phyloP scores from a whole-genome alignment of 2,888 invertebrate genomes.

The Acrobasis consociella region DNA sequence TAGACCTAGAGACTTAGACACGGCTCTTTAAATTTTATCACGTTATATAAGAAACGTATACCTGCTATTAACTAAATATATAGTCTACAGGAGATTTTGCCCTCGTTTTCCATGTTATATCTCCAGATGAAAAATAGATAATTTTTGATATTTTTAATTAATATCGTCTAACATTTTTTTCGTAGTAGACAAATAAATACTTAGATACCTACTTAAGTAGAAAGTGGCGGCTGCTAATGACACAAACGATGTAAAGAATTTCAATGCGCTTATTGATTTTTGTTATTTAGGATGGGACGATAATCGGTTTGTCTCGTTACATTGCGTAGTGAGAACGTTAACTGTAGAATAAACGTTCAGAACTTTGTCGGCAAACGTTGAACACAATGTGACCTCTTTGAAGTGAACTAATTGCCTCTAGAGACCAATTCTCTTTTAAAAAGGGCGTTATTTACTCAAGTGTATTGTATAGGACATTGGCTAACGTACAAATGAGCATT shows the following conservation, averaged over 20 bases:
- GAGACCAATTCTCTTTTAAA: conserved; percentile 48
- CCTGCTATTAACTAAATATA: too few relatives aligned
- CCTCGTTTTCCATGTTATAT: too few relatives aligned
- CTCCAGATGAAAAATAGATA: too few relatives aligned
- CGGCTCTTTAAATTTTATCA: too few relatives aligned
- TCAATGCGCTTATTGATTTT: conserved; percentile 54
- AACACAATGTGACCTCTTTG: conserved; percentile 49
- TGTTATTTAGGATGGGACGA: conserved; percentile 51
- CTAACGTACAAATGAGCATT: conserved; percentile 40
- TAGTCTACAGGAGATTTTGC: too few relatives aligned
- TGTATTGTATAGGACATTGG: conserved; percentile 37
- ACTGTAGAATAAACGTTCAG: conserved; percentile 57
- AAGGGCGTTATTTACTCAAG: conserved; percentile 54
- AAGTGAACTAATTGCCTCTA: conserved; percentile 43
- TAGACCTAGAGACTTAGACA: too few relatives aligned
- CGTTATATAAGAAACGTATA: too few relatives aligned
- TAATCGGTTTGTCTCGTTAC: conserved; percentile 52
- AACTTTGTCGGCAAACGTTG: conserved; percentile 46
- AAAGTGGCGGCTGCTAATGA: conserved; percentile 15
- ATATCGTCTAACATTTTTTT: too few relatives aligned
- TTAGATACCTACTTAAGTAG: background rate
- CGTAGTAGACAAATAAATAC: too few relatives aligned
- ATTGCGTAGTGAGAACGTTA: conserved; percentile 50
- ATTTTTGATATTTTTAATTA: too few relatives aligned
- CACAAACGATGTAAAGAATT: conserved; percentile 20